Evolutionary conservation across 2,888 invertebrate genomes (phyloP), one percentile per base, ranked within the genome.

Genomic region (Acanthosoma haemorrhoidale): DNA sequence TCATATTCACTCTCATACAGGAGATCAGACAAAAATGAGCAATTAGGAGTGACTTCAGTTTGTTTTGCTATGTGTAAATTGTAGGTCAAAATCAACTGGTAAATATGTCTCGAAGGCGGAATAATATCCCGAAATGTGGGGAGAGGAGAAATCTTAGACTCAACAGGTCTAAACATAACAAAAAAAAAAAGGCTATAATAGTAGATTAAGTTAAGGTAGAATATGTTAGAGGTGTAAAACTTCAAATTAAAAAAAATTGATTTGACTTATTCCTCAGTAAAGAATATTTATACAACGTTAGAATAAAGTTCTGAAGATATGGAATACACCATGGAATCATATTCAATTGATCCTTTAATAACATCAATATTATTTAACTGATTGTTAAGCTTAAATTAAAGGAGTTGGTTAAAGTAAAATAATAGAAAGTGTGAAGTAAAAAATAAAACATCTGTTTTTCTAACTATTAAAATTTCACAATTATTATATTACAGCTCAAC

Each of bases 1-100:
- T 98, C 97, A 79, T 90, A 95, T 81, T 96, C 96, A 0, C 91
- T 92, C 81, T 99, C 98, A 80, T 99, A 99, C 41, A 99, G 83
- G 78, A 92, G 85, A 77, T 92, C 89, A 79, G 91, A 92, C 38
- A 99, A 84, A 70, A 92, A 78, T 0, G 94, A 87, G 71, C 90
- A 87, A 77, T 89, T 88, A 0, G 93, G 87, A 0, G 90, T 84
- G 51, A 94, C 87, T 81, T 96, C 96, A 3, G 90, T 88, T 0
- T 88, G 82, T 79, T 96, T 96, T 11, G 86, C 82, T 75, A 94
- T 83, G 77, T 88, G 89, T 79, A 98, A 90, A 78, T 85, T 88
- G 81, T 97, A 99, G 0, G 90, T 90, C 75, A 97, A 85, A 75
- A 92, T 82, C 68, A 96, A 84, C 78, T 94, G 92, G 81, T 96